These are phyloP conservation scores for Etheostoma cragini DNA, from an alignment of 2,113 vertebrate genomes.

Conservation along the genomic window DNA sequence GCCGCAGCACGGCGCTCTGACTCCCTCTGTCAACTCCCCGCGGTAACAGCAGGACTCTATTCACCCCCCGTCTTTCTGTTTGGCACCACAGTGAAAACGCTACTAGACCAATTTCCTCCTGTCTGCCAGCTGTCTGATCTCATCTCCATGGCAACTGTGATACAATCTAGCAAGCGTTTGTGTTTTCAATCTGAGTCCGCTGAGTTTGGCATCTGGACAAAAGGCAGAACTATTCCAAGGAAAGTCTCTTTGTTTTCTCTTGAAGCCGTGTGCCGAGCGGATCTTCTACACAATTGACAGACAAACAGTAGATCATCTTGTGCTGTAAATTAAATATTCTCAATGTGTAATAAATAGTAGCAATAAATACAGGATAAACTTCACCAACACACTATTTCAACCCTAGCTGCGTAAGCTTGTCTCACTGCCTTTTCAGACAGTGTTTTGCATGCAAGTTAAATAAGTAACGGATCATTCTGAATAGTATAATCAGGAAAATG, in stretches of 20 bases:
- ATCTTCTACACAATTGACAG: background rate
- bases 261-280: background rate
- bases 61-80: conserved; percentile 43
- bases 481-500: background rate
- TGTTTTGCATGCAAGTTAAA: background rate
- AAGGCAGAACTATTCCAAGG: conserved; percentile 18
- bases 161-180: conserved; percentile 66
- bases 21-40: conserved; percentile 76
- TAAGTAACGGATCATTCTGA: background rate
- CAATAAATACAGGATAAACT: background rate
- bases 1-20: conserved; percentile 46
- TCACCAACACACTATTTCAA: background rate
- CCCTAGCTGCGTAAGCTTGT: too few species aligned
- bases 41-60: conserved; percentile 62
- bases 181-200: conserved; percentile 52
- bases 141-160: conserved; percentile 80
- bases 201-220: conserved; percentile 58
- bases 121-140: conserved; percentile 74
- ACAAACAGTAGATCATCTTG: background rate
- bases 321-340: background rate
- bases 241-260: conserved; percentile 21
- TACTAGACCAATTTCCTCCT: conserved; percentile 69
- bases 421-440: background rate
- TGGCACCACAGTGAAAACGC: conserved; percentile 49
- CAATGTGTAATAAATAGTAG: background rate